These are phyloP conservation scores for Trididemnum nubilum DNA, from an alignment of 23 tunicate species.

Conservation along the genomic window DNA sequence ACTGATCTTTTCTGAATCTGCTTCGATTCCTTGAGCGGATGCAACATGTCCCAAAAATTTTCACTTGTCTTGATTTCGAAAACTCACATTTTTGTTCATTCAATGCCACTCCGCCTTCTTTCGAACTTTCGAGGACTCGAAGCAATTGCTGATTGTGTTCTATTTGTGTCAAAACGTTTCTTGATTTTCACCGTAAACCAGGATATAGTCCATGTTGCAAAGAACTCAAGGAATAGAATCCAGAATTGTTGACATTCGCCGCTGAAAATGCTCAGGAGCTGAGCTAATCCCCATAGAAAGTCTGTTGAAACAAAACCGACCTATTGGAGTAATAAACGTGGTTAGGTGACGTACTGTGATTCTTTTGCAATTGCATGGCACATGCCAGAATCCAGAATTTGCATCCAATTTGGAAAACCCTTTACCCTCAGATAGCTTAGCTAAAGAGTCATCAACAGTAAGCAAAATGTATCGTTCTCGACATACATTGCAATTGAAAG, in stretches of 20 bases:
- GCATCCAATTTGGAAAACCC: neutral
- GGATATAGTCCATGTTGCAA: conserved; percentile 33
- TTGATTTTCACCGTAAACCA: conserved; percentile 26
- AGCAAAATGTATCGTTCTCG: neutral
- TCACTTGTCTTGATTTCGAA: neutral
- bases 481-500: neutral
- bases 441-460: neutral
- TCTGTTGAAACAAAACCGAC: conserved; percentile 45
- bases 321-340: conserved; percentile 34
- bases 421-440: neutral
- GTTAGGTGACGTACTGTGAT: conserved; percentile 4
- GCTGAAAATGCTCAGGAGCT: conserved; percentile 51
- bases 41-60: conserved; percentile 14
- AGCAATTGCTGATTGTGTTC: conserved; percentile 19
- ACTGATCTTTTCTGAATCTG: conserved; percentile 27
- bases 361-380: neutral
- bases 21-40: neutral
- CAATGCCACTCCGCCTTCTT: conserved; percentile 12
- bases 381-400: neutral
- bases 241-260: conserved; percentile 10
- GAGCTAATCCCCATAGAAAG: conserved; percentile 40
- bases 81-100: conserved; percentile 38
- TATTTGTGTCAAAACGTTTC: too few relatives aligned
- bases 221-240: conserved; percentile 2
- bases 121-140: neutral